Conservation (phyloP, 2,888 invertebrate genomes). For the Orthonychiurus folsomi region DNA sequence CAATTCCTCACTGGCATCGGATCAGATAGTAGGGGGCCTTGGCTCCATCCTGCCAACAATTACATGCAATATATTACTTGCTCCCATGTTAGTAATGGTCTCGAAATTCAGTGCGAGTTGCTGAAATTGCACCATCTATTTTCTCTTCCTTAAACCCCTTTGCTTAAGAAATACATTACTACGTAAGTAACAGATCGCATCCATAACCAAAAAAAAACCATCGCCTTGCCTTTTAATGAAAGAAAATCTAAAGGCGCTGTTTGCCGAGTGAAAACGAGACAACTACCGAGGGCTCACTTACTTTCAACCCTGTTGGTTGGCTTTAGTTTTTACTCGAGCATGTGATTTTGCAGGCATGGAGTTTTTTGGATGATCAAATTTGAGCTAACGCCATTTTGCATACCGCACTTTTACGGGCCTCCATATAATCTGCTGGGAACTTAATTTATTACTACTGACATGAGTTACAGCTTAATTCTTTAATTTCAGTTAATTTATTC, state of each 20-base stretch:
- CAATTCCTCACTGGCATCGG: not conserved
- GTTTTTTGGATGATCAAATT: too few relatives aligned
- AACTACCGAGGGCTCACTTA: too few relatives aligned
- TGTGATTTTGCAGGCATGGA: too few relatives aligned
- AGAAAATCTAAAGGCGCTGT: not conserved
- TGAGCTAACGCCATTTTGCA: too few relatives aligned
- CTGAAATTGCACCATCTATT: not conserved
- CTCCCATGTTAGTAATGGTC: not conserved
- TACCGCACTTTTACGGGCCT: too few relatives aligned
- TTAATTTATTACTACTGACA: too few relatives aligned
- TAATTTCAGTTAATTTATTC: too few relatives aligned
- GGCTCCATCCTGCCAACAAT: not conserved
- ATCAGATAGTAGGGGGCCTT: not conserved
- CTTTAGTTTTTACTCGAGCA: too few relatives aligned
- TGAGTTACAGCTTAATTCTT: too few relatives aligned
- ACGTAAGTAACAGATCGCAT: too few relatives aligned
- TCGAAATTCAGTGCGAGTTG: not conserved
- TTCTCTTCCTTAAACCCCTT: not conserved
- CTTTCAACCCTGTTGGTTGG: too few relatives aligned
- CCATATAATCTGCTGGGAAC: too few relatives aligned
- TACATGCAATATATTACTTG: not conserved
- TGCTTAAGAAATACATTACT: not conserved
- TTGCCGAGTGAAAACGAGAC: not conserved
- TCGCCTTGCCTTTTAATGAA: not conserved
- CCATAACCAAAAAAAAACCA: not conserved